Base-by-base conservation (phyloP, 2,113 vertebrate genomes). In the Pogonocichla stellata region DNA sequence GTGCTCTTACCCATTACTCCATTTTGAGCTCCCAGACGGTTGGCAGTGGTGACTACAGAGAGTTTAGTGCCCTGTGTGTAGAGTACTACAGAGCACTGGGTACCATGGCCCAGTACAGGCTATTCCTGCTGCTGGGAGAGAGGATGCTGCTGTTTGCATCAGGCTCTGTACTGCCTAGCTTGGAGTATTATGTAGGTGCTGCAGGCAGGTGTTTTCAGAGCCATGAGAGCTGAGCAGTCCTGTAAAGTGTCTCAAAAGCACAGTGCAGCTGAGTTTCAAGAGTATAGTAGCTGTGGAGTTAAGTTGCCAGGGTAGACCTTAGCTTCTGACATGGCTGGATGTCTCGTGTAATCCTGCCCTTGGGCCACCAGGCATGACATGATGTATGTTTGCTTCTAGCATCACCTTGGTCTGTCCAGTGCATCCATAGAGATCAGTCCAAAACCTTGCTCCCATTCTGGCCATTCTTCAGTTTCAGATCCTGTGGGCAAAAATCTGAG, bases 1-100 rank as follows among this genome's bases (percentile, higher is more conserved):
- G 28, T 38, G 28, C 14, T 38, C 23, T 54, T 56, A 56, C 15
- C 42, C 29, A 13, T 40, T 38, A 19, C 29, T 65, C 60, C 24
- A 12, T 56, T 74, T n/a, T 40, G 42, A 48, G 19, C 24, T 57
- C 42, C 48, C 60, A 57, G 42, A 10, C 0, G 0, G 23, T 24
- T 85, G 50, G 42, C 70, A 48, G 9, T 56, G 70, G 29, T 56
- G 34, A 40, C 22, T 65, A 14, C 28, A 65, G 42, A 31, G 31
- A n/a, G 24, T 40, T 74, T 13, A 84, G 29, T 73, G 50, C n/a
- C 23, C 40, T n/a, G 19, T 40, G 58, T 73, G n/a, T 54, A 28
- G 69, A 40, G 48, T n/a, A 47, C 11, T 29, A 54, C 48, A 56
- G 69, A 28, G 22, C 0, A 1, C 50, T 56, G 50, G 12, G 12